A percentile compares a stretch with the other conserved stretches of the same genome.
These are phyloP conservation scores for Diloba caeruleocephala DNA, from an alignment of 2,888 invertebrate species.

Conservation along the genomic window DNA sequence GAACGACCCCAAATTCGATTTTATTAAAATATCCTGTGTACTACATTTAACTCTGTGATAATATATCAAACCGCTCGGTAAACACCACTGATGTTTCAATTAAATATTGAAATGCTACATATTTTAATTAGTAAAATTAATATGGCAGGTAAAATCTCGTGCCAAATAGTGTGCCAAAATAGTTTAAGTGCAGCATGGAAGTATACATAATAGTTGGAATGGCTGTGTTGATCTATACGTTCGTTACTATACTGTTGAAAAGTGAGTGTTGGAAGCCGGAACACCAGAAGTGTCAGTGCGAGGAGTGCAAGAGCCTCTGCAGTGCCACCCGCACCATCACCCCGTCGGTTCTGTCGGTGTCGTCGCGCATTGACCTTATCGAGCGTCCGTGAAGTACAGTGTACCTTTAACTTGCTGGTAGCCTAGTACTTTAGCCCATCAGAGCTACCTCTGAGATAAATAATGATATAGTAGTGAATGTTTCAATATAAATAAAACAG, in stretches of 20 bases:
- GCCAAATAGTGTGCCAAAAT: conserved; percentile 60
- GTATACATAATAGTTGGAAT: conserved; percentile 80
- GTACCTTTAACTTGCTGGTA: conserved; percentile 9
- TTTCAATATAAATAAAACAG: conserved; percentile 12
- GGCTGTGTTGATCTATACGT: conserved; percentile 78
- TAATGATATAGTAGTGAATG: conserved; percentile 4
- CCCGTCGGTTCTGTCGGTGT: conserved; percentile 70
- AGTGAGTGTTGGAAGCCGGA: conserved; percentile 76
- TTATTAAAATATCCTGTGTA: conserved; percentile 41
- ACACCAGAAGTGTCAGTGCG: conserved; percentile 77
- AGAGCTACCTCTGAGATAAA: conserved; percentile 1
- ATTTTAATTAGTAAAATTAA: neutral
- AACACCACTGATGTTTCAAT: conserved; percentile 59
- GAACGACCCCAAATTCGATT: conserved; percentile 56
- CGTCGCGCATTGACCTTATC: conserved; percentile 70
- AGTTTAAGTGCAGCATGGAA: conserved; percentile 72
- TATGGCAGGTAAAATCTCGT: conserved; percentile 49
- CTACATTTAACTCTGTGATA: conserved; percentile 22
- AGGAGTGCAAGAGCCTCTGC: conserved; percentile 77
- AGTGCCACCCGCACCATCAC: conserved; percentile 55
- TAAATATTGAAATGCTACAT: neutral
- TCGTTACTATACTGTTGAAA: conserved; percentile 72
- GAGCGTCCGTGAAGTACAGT: conserved; percentile 58
- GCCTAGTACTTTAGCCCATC: conserved; percentile 21
- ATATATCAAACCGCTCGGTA: conserved; percentile 8